phyloP scores from a whole-genome alignment of 2,113 vertebrate species.

The Myotis brandtii region DNA sequence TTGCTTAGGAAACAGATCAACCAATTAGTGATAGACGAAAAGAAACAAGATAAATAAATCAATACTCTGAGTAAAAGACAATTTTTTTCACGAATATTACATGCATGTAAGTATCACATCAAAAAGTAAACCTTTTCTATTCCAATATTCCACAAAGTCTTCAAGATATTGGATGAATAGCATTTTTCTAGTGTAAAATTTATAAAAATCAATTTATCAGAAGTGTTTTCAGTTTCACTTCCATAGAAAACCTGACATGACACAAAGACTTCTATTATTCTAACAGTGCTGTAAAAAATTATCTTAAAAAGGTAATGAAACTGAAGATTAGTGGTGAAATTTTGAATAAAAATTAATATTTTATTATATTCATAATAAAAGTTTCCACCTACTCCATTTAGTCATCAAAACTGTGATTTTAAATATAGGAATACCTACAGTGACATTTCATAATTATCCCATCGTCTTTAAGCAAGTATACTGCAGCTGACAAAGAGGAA shows the following conservation, averaged over 20 bases:
- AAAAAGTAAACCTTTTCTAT: constrained; percentile 7
- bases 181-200: constrained; percentile 57
- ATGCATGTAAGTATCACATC: neutral
- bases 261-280: constrained; percentile 65
- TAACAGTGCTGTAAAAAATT: constrained; percentile 36
- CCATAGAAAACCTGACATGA: constrained; percentile 70
- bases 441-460: constrained; percentile 31
- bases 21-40: neutral
- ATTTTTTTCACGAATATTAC: neutral
- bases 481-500: neutral
- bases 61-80: neutral
- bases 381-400: constrained; percentile 77
- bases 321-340: constrained; percentile 60
- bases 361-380: constrained; percentile 75
- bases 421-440: constrained; percentile 65
- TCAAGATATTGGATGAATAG: constrained; percentile 2
- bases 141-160: constrained; percentile 26
- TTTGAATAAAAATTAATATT: constrained; percentile 77
- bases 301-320: constrained; percentile 73
- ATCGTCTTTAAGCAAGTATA: neutral
- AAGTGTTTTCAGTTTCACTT: constrained; percentile 68
- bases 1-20: neutral
- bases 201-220: constrained; percentile 63
- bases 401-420: constrained; percentile 74
- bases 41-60: neutral